These are phyloP conservation scores for Anas bernieri DNA, from an alignment of 2,797 vertebrate species.

Conservation along the genomic window DNA sequence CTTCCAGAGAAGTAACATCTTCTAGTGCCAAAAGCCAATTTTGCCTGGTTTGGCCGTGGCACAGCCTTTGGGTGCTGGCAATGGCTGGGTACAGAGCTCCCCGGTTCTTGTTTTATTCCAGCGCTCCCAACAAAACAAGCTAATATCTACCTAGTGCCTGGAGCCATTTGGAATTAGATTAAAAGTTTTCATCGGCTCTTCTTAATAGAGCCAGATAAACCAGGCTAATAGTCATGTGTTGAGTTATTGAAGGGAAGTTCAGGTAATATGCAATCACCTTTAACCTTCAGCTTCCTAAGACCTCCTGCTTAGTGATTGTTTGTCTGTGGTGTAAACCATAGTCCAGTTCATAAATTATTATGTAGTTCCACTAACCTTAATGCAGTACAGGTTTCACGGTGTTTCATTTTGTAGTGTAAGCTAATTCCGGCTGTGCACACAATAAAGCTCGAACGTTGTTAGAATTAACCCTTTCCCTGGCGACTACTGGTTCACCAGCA, in stretches of 20 bases:
- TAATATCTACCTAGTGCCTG: neutral
- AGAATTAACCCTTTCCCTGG: constrained; percentile 39
- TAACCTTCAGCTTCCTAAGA: constrained; percentile 64
- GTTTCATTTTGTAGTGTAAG: constrained; percentile 55
- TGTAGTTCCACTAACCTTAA: constrained; percentile 50
- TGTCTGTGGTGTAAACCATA: constrained; percentile 52
- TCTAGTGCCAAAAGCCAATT: neutral
- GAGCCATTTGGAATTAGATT: constrained; percentile 61
- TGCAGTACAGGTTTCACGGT: constrained; percentile 51
- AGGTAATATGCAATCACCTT: constrained; percentile 68
- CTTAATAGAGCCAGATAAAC: constrained; percentile 67
- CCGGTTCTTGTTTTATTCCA: neutral
- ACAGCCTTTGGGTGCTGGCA: neutral
- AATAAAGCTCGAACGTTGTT: neutral
- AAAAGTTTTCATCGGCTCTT: constrained; percentile 70
- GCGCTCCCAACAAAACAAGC: neutral
- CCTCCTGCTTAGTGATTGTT: constrained; percentile 68
- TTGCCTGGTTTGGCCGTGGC: neutral
- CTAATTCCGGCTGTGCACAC: constrained; percentile 28
- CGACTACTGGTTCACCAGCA: neutral
- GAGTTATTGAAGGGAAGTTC: constrained; percentile 73
- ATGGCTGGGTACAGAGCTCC: neutral
- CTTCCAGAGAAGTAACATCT: neutral
- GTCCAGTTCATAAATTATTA: constrained; percentile 73
- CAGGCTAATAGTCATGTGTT: constrained; percentile 73